These are phyloP conservation scores for Typhlichthys subterraneus DNA, from an alignment of 2,797 vertebrate genomes.

Conservation along the genomic window DNA sequence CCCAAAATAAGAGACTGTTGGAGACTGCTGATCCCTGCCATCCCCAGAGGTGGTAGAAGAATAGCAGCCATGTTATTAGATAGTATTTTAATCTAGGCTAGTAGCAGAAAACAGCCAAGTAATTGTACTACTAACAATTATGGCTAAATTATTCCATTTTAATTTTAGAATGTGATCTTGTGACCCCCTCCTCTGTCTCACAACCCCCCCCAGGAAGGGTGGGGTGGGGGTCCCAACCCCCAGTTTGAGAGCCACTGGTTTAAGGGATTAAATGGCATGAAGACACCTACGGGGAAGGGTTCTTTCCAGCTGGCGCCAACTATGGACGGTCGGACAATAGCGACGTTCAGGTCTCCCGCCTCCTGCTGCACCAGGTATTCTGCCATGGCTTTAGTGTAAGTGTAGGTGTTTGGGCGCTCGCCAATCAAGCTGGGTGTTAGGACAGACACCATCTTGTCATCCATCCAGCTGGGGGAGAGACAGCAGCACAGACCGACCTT, in stretches of 20 bases:
- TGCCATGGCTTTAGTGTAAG: slow-evolving; percentile 94
- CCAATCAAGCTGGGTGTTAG: slow-evolving; percentile 94
- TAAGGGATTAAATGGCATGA: neutral
- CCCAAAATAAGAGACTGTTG: no score
- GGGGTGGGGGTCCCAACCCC: no score
- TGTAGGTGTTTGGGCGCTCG: slow-evolving; percentile 94
- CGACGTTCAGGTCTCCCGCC: slow-evolving; percentile 89
- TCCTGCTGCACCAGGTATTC: slow-evolving; percentile 95
- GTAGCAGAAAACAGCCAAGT: no score
- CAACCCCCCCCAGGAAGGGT: no score
- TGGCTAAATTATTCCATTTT: no score
- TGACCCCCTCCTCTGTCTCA: no score
- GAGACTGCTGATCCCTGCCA: no score
- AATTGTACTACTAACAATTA: no score
- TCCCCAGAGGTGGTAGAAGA: no score
- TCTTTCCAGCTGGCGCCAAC: slow-evolving; percentile 99
- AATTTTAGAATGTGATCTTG: no score
- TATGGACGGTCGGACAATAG: slow-evolving; percentile 94
- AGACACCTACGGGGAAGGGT: slow-evolving; percentile 92
- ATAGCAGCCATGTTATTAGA: no score
- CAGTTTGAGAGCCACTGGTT: neutral
- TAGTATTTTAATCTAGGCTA: no score
- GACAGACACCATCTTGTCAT: slow-evolving; percentile 88
- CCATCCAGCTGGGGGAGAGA: slow-evolving; percentile 89
- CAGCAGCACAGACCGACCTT: neutral